Conservation (phyloP, 1,140 invertebrate species). For the Onthophagus taurus region DNA sequence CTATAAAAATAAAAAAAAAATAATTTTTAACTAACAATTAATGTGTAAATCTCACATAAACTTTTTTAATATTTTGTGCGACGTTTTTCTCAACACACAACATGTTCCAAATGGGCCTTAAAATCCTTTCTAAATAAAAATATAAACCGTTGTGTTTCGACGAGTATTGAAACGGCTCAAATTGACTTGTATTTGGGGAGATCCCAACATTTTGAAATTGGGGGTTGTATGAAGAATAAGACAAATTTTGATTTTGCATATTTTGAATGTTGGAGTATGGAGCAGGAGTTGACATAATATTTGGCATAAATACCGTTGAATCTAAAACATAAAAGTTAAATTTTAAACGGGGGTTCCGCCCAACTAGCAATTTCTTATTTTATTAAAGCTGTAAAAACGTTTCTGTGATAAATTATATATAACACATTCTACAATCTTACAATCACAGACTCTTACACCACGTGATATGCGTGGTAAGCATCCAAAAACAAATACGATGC, state of each 20-base stretch:
- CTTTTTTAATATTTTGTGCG: slow-evolving; percentile 47
- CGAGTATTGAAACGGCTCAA: slow-evolving; percentile 49
- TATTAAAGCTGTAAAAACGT: too few species aligned
- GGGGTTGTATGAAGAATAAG: not conserved
- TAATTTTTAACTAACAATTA: not conserved
- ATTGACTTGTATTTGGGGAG: slow-evolving; percentile 11
- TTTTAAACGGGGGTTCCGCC: too few species aligned
- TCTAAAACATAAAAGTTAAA: slow-evolving; percentile 27
- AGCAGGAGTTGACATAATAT: slow-evolving; percentile 33
- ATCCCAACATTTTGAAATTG: too few species aligned
- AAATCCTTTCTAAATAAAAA: slow-evolving; percentile 76
- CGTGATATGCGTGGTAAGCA: too few species aligned
- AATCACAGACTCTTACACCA: too few species aligned
- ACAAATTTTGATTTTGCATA: slow-evolving; percentile 10
- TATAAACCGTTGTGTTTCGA: slow-evolving; percentile 91
- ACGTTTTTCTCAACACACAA: slow-evolving; percentile 56
- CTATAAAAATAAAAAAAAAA: slow-evolving; percentile 21
- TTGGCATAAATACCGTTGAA: slow-evolving; percentile 26
- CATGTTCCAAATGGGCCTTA: slow-evolving; percentile 72
- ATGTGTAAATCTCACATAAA: slow-evolving; percentile 43
- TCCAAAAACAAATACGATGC: too few species aligned
- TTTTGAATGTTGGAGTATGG: slow-evolving; percentile 4
- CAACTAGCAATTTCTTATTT: too few species aligned
- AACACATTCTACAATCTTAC: too few species aligned
- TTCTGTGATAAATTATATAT: too few species aligned